Evolutionary conservation across 2,113 vertebrate species (phyloP), one percentile per base, ranked within the genome.

Genomic region (Charina bottae): DNA sequence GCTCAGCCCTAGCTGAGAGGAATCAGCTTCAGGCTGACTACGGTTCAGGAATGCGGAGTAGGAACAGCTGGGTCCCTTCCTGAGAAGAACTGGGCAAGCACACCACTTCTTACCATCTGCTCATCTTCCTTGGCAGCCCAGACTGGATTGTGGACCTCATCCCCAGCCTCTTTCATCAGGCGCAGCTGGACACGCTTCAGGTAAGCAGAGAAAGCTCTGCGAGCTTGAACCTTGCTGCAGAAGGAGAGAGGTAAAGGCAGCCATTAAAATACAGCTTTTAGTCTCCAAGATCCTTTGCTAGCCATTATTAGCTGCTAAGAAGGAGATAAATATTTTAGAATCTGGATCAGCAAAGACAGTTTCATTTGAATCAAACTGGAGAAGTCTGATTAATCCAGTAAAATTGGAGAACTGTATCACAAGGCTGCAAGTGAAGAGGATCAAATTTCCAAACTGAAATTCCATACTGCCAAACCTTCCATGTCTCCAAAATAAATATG

Each of bases 181-280:
- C 99, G 98, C 88, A 98, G 95, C 94, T 99, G 98, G 93, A 99
- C 99, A 0, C 98, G 98, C 90, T 98, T 98, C 62, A 99, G 98
- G 95, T 99, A 99, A 19, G 98, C 98, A 95, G 99, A 99, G 96
- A 99, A 99, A 92, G 99, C 98, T 96, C 97, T 96, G 89, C 99
- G 98, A 83, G 99, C 99, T 97, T 99, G 99, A 26, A 99, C 98
- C 97, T 99, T 99, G 97, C 99, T 99, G 96, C 55, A 95, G 93
- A 97, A 83, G 90, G 89, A 93, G 46, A 89, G 83, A n/a, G 15
- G 49, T n/a, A 92, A 10, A 94, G 21, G 87, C 11, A 53, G 55
- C 46, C 54, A 59, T 90, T 23, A 84, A 8, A 88, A n/a, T n/a
- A 87, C 7, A 94, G 83, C 0, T 3, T 90, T 92, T 0, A 0